Evolutionary conservation across 2,113 vertebrate genomes (phyloP), one percentile per base, ranked within the genome.

Genomic region (Odontophorus gujanensis): DNA sequence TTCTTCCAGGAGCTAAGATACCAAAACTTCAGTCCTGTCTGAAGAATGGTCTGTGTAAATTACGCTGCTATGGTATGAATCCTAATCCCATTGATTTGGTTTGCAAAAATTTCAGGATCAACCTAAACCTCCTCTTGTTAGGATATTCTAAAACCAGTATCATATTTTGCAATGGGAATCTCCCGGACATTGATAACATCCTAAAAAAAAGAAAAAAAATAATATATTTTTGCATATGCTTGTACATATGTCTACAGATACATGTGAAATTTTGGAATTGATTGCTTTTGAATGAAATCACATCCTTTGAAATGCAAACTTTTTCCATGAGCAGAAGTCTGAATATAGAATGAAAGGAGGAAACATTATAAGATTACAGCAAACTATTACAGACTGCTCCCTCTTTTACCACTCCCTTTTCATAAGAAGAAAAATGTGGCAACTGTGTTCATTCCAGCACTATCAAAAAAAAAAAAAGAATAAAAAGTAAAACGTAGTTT

Each of bases 51-150:
- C 36, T 4, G 8, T 30, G 17, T 42, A 77, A 85, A 42, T 66
- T 22, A 38, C 4, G 34, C 2, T 32, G 13, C n/a, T 63, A 4
- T 42, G 19, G 61, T 69, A 34, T 24, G 66, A 81, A 58, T 77
- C 47, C 13, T 80, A 12, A 73, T 28, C 8, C 34, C 43, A 1
- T 50, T 76, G 30, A 2, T 4, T 53, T 74, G n/a, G 7, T 4
- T 62, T 30, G 66, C 13, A 69, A 28, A 69, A 45, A 63, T 71
- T 81, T 83, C 34, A 69, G 30, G 66, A 85, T 36, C 24, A 58
- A 10, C 1, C 26, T 26, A 69, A 66, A 0, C 0, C 24, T 80
- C 0, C 30, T 81, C 40, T 68, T 47, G 43, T 47, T 30, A 69
- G 5, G 3, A 48, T 0, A 10, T 8, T 26, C 8, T 22, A 77